Base-by-base conservation (phyloP, 2,888 invertebrate genomes). In the Tinea trinotella region DNA sequence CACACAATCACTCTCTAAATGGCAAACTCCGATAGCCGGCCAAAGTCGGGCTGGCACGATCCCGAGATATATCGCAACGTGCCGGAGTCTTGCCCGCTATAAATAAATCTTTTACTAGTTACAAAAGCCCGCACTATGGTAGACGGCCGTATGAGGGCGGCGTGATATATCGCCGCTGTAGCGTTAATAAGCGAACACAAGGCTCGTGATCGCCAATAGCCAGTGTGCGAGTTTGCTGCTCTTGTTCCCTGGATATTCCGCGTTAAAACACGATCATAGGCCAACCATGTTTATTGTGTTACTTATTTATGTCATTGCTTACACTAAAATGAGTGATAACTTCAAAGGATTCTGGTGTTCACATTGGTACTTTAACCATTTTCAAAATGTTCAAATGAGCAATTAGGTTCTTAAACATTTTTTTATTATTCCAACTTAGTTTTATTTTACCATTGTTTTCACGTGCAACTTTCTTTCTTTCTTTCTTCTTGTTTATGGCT, bases 181-280 rank as follows among this genome's bases (percentile, higher is more conserved):
- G 79, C 80, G 83, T 84, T 84, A 83, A 83, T 83, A 84, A 82
- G 82, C 72, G 81, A 74, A 83, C 83, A 81, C 70, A 66, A 64
- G 66, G 68, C 74, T 84, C 84, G 84, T 82, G 83, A 83, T 75
- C 77, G 83, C 82, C 81, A 73, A 76, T 75, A 78, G 82, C 78
- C 55, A 64, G 59, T 44, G 58, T 62, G 59, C 66, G 50, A 66
- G 2, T 59, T 61, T 22, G 24, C 55, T 63, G 10, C 13, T 40
- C 40, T 17, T 12, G 30, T 30, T 4, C 7, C 4, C 30, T 30
- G 30, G 30, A 30, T 30, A 30, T 30, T 30, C 30, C 30, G 57
- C 55, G 67, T 54, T 64, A 73, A 76, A 70, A 64, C 17, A 54
- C 15, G 40, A 30, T 5, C 35, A 10, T 40, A 20, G 12, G 9